These are phyloP conservation scores for Trissolcus japonicus DNA, from an alignment of 2,888 invertebrate species.

Conservation along the genomic window DNA sequence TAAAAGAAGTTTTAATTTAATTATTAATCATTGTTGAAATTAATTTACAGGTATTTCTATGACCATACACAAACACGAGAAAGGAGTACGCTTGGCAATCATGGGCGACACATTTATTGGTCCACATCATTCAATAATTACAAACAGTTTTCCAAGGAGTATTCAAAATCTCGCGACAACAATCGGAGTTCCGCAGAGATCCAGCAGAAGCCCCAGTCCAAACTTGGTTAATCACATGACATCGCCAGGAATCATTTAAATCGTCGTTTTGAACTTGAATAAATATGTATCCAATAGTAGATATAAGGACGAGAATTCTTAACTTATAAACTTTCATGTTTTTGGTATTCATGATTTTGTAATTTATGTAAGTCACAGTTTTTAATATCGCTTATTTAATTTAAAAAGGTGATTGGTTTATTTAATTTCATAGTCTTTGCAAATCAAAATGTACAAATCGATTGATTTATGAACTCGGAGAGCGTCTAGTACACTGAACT, in stretches of 20 bases:
- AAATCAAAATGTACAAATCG: background rate
- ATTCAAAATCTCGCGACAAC: conserved; percentile 66
- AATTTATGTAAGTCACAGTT: background rate
- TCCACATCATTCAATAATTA: conserved; percentile 79
- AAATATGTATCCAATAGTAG: background rate
- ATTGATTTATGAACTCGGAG: too few species aligned
- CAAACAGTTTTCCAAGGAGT: conserved; percentile 68
- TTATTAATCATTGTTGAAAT: background rate
- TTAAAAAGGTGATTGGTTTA: background rate
- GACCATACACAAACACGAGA: conserved; percentile 83
- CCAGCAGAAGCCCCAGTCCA: conserved; percentile 66
- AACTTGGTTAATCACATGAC: conserved; percentile 63
- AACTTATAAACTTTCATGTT: background rate
- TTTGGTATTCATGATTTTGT: background rate
- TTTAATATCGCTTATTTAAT: background rate
- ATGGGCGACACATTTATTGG: conserved; percentile 85
- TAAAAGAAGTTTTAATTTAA: background rate
- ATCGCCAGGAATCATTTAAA: conserved; percentile 62
- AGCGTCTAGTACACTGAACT: background rate
- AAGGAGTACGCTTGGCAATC: conserved; percentile 81
- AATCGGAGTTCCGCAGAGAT: conserved; percentile 66
- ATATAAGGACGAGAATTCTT: background rate
- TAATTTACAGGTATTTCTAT: conserved; percentile 82
- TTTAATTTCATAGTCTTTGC: background rate
- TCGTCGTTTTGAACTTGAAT: background rate